These are phyloP conservation scores for Sciurus vulgaris DNA, from an alignment of 2,797 vertebrate genomes.

Conservation along the genomic window DNA sequence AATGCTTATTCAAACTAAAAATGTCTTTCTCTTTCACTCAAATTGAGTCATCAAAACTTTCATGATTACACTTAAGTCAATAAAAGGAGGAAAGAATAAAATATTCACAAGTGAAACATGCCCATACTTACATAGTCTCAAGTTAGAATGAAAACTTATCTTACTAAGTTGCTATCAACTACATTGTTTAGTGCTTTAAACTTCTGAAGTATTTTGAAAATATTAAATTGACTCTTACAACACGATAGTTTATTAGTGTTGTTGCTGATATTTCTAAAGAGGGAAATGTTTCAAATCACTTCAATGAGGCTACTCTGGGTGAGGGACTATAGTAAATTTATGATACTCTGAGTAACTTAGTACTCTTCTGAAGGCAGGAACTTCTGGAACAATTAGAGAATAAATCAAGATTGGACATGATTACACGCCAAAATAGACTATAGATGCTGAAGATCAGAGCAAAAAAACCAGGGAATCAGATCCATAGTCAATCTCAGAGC, in stretches of 20 bases:
- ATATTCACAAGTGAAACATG: slow-evolving; percentile 84
- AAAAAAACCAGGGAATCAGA: slow-evolving; percentile 7
- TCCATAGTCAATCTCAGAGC: background rate
- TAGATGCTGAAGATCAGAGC: background rate
- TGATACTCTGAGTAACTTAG: background rate
- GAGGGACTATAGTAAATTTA: background rate
- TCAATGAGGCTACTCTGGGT: background rate
- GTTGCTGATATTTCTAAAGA: background rate
- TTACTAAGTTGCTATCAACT: slow-evolving; percentile 63
- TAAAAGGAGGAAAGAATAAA: slow-evolving; percentile 83
- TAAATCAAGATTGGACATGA: slow-evolving; percentile 10
- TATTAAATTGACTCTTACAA: slow-evolving; percentile 6
- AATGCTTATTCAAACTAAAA: slow-evolving; percentile 86
- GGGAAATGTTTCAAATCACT: slow-evolving; percentile 25
- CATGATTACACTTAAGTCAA: slow-evolving; percentile 77
- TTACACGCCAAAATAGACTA: background rate
- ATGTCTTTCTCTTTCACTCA: slow-evolving; percentile 78
- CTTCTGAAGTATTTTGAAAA: slow-evolving; percentile 52
- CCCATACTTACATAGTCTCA: slow-evolving; percentile 74
- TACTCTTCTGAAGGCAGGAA: background rate
- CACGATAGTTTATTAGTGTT: slow-evolving; percentile 8
- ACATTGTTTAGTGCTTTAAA: slow-evolving; percentile 14
- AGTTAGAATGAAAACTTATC: slow-evolving; percentile 77
- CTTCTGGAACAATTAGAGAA: background rate
- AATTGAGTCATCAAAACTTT: slow-evolving; percentile 83